Evolutionary conservation across 2,888 invertebrate species (phyloP), one percentile per base, ranked within the genome.

Genomic region (Ophion slaviceki): DNA sequence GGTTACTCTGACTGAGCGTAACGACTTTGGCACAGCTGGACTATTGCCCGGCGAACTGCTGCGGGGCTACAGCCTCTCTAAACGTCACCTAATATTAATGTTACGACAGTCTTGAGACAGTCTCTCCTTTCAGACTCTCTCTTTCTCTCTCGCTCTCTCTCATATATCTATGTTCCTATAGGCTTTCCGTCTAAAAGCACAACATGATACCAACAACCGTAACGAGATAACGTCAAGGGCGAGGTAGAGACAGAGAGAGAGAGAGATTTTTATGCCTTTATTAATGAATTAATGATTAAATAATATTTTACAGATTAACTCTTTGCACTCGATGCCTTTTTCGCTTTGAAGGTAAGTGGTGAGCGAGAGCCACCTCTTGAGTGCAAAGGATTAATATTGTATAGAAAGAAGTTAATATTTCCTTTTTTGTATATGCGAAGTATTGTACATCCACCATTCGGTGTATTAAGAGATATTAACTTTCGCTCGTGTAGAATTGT

Each of bases 1-100:
- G 68, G 71, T 79, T 47, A 45, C 20, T 57, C 62, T 62, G 67
- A 28, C 32, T 24, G 78, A 57, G 59, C 45, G 61, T 79, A 74
- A 80, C 67, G 53, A 74, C 80, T 74, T 67, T 80, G n/a, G 80
- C 80, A 80, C 80, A 80, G 80, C 80, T 80, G 80, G 80, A 80
- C 36, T 66, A 59, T 59, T 70, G n/a, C 62, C 32, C 47, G 36
- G 32, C 20, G n/a, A 47, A n/a, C 59, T 36, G 32, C 66, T 47
- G 62, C 72, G 57, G 8, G 17, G 53, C 66, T 59, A 71, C 71
- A 57, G 45, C 24, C 45, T 70, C 40, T 57, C 40, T n/a, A 68
- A 61, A 75, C 68, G 81, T 75, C 75, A n/a, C 59, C 28, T 75
- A 75, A 81, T 81, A 81, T 81, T 81, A 81, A 81, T 81, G 75